Base-by-base conservation (phyloP, 2,113 vertebrate species). In the Tiliqua scincoides region DNA sequence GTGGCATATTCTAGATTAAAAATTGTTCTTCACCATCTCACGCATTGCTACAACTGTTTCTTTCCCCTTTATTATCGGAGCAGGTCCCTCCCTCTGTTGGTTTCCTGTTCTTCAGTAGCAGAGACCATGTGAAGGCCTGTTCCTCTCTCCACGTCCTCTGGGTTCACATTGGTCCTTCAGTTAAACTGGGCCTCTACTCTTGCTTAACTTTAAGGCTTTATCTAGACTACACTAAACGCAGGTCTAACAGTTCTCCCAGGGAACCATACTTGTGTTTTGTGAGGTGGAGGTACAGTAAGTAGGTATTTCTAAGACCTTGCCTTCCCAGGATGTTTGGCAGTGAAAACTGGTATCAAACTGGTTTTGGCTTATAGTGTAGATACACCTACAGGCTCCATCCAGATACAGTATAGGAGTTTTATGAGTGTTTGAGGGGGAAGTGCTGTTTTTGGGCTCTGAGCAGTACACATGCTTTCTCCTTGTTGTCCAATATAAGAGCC, bases 61-160 rank as follows among this genome's bases (percentile, higher is more conserved):
- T 80, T 65, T 17, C 43, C 2, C 23, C 9, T 21, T 12, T 75
- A 54, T 27, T 79, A 37, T 61, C 7, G 35, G 32, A 77, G 14
- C 12, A 32, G n/a, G 57, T 61, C 76, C 32, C 32, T 3, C 37
- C 35, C 61, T 20, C 25, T 65, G 62, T 48, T 30, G 3, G 37
- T 80, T 80, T 80, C 79, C 79, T 80, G 79, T 67, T 67, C 79
- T 48, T 48, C 25, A 30, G 40, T n/a, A 80, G 25, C 37, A 43
- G 6, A 79, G 35, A 40, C 23, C 35, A 37, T 61, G 35, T 35
- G 23, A 61, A 61, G 57, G n/a, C 57, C 59, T 63, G 59, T 27
- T 79, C 74, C 48, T n/a, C 74, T 8, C 35, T 40, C 37, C 43
- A 52, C 43, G 52, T 75, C 73, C 43, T 75, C 73, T 52, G 43